Conservation (phyloP, 2,888 invertebrate genomes). For the Caenorhabditis sp. region DNA sequence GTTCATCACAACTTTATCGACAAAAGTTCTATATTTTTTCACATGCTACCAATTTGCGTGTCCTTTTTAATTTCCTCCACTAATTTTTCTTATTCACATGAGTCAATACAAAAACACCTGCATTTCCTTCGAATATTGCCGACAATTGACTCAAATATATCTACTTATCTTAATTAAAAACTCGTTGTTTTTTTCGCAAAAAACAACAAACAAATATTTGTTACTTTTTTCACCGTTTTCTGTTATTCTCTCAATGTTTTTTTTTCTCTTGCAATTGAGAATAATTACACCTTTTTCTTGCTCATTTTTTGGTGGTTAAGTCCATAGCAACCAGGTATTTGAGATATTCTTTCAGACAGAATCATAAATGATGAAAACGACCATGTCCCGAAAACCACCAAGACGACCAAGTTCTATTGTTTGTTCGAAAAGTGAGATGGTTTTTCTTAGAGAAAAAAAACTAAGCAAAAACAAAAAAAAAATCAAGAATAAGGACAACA, state of each 20-base stretch:
- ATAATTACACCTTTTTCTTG: background rate
- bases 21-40: too few relatives aligned
- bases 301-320: background rate
- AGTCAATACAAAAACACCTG: background rate
- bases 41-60: slow-evolving; percentile 5
- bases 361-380: slow-evolving; percentile 15
- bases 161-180: background rate
- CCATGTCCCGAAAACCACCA: slow-evolving; percentile 32
- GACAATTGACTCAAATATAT: background rate
- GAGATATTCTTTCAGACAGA: background rate
- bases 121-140: background rate
- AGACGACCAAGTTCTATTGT: slow-evolving; percentile 25
- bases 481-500: too few relatives aligned
- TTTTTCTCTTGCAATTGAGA: background rate
- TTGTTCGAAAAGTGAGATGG: slow-evolving; percentile 19
- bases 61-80: background rate
- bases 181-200: background rate
- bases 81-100: background rate
- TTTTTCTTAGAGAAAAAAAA: background rate
- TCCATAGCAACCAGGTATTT: background rate
- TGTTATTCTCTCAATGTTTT: too few relatives aligned
- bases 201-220: too few relatives aligned
- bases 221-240: too few relatives aligned
- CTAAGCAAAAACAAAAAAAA: too few relatives aligned
- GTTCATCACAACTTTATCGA: too few relatives aligned